Evolutionary conservation across 2,888 invertebrate species (phyloP), one percentile per base, ranked within the genome.

Genomic region (Zele albiditarsus): DNA sequence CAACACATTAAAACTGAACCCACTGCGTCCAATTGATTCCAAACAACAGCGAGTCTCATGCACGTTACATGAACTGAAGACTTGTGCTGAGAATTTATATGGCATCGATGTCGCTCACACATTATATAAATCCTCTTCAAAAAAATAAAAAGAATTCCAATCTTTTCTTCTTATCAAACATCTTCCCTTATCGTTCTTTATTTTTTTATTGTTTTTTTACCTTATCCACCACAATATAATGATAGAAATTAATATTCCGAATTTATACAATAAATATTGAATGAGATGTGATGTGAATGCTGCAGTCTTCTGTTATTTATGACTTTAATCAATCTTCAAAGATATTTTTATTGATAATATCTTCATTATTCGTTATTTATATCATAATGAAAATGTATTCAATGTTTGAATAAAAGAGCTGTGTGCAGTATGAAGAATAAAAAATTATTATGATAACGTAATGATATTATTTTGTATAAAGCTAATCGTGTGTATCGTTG

Each of bases 51-150:
- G 6, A 31, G 38, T 4, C 38, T 1, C 12, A 38, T 38, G 8
- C 10, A 12, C 2, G 12, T 38, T 12, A 8, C 1, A 8, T 38
- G 1, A 38, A 38, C 12, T 38, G 38, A 38, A 38, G 38, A 38
- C 38, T 38, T 38, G 38, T 12, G 1, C 2, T 38, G 27, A 25
- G 58, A 14, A 62, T 60, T 31, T 57, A 20, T 10, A 79, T 46
- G 82, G 84, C 85, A 85, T 85, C 83, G 84, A 85, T 85, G 84
- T 85, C 84, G 80, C 84, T 76, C 77, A 79, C 8, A 58, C 25
- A 46, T 60, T n/a, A 28, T n/a, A 6, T 20, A 53, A 16, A 46
- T n/a, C n/a, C 2, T 14, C 16, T 46, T 16, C 46, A 16, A 16
- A n/a, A 3, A 14, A 16, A 46, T 46, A 46, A 46, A 46, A 16